Conservation (phyloP, 2,797 vertebrate species). For the Phylloscopus collybita region DNA sequence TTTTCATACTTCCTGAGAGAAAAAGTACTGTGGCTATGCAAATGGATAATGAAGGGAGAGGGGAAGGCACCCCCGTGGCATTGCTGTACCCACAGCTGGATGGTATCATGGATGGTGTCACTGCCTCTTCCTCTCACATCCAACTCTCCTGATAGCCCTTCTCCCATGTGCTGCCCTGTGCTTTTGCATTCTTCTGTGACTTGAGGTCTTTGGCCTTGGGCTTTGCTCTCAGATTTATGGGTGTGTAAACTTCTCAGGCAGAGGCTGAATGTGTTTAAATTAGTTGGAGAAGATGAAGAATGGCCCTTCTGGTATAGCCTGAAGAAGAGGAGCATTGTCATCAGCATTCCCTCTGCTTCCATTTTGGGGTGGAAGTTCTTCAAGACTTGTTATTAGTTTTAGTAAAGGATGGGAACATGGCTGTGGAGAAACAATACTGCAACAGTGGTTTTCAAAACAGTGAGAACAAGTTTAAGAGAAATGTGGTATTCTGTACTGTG, state of each 20-base stretch:
- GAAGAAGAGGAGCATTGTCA: background rate
- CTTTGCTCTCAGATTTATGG: background rate
- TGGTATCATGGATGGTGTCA: fast-evolving
- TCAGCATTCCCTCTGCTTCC: background rate
- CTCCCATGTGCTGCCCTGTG: background rate
- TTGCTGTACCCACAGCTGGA: background rate
- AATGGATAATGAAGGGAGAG: background rate
- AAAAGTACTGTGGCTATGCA: background rate
- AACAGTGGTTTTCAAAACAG: background rate
- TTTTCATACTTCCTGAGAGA: background rate
- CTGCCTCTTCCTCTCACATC: background rate
- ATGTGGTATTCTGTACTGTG: background rate
- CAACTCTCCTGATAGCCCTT: background rate
- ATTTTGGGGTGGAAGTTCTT: background rate
- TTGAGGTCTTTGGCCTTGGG: background rate
- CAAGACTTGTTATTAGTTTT: background rate
- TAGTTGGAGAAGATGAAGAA: background rate
- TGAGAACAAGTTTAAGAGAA: background rate
- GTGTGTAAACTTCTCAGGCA: background rate
- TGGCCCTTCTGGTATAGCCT: background rate
- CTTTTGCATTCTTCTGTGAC: background rate
- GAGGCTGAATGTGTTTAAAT: background rate
- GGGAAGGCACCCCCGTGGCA: fast-evolving
- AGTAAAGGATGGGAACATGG: background rate
- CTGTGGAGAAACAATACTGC: background rate